Evolutionary conservation across 2,888 invertebrate genomes (phyloP), one percentile per base, ranked within the genome.

Genomic region (Cataglyphis livida): DNA sequence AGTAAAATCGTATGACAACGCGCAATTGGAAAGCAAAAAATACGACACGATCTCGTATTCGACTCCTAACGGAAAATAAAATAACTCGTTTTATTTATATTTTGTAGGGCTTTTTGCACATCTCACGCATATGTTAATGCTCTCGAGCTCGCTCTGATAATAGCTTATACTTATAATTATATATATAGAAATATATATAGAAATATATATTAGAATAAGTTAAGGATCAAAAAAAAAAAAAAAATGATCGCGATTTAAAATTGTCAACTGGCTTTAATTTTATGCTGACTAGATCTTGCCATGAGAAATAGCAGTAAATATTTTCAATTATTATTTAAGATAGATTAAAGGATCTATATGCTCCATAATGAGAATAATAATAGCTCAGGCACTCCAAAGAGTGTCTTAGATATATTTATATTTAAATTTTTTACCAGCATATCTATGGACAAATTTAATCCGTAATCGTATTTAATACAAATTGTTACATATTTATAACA

Each of bases 41-140:
- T 94, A 94, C 84, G 94, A 94, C 75, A 94, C 94, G 28, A 94
- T 94, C 75, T 94, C 94, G 21, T 94, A 94, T 65, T 94, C 94
- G 3, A 91, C 92, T 76, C 89, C 91, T 21, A 88, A 87, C 41
- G 92, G 91, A 82, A 93, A 93, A 84, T 93, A 84, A 93, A 92
- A 88, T 92, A 83, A 86, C 35, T 64, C 1, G 38, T 64, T 61
- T 62, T 61, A 76, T 76, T 51, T 61, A 65, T 62, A 21, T 38
- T 62, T 78, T 44, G 1, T 62, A 78, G 21, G 28, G n/a, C 3
- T 15, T 15, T 51, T 18, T 48, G 57, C 10, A 35, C 10, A 35
- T 84, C 51, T 62, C 57, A n/a, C 35, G 4, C 32, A 35, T n/a
- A 38, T 66, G 4, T n/a, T 28, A 51, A 32, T 35, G 18, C 5